Evolutionary conservation across 2,888 invertebrate genomes (phyloP), one percentile per base, ranked within the genome.

Genomic region (Amaurobius ferox): DNA sequence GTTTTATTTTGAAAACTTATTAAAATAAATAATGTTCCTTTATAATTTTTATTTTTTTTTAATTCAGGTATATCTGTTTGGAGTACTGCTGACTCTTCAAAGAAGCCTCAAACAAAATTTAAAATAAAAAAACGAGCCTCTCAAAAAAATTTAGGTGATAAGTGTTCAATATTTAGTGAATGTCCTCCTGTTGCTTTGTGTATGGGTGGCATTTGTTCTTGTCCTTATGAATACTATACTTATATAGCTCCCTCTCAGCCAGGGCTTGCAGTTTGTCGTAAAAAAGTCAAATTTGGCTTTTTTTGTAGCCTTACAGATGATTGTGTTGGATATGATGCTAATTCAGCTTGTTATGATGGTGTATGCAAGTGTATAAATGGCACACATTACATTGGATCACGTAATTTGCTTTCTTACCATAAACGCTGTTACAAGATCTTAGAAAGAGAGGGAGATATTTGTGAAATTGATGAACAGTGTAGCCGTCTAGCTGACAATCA

Each of bases 391-490:
- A 86, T 86, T 16, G 79, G 86, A n/a, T 86, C 86, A 48, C 74
- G 86, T 19, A 86, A 79, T 64, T 62, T 86, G 16, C 74, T 86
- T 44, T 70, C 86, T 0, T 79, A 86, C 39, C 70, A 86, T 29
- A 79, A 78, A 30, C 71, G 79, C 0, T 86, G 86, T 11, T 86
- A 86, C 48, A 86, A 86, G 32, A 86, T 86, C 28, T 64, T 86
- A 23, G 86, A 86, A 55, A 74, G 70, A 48, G 79, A 86, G 67
- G 86, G 86, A 5, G 86, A 86, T 29, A 26, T 78, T 29, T 86
- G 86, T 70, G 86, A 86, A 62, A 86, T 86, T 29, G 86, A 86
- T 66, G 86, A 86, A 68, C 86, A 86, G 64, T 86, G 86, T 29
- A 86, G 86, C 32, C 62, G 86, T 5, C 62, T 86, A n/a, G 79